Evolutionary conservation across 2,113 vertebrate species (phyloP), one percentile per base, ranked within the genome.

Genomic region (Callorhinus ursinus): DNA sequence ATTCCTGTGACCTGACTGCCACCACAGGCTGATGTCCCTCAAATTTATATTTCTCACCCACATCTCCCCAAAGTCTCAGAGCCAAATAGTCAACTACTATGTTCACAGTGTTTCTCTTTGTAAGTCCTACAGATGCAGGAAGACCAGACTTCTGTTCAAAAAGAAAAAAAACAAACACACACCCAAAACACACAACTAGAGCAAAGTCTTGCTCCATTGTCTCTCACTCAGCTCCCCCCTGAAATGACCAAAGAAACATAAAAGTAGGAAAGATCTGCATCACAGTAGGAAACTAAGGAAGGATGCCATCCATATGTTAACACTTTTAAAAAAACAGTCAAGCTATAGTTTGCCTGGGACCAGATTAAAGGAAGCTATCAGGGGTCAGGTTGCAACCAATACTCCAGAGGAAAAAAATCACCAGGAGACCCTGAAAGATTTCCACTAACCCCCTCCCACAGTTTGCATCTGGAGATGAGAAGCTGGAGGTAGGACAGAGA

Each of bases 171-270:
- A 42, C 4, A 36, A 74, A 42, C 36, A 65, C 81, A 15, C 26
- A 76, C 5, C 36, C 36, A 7, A 83, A 76, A 53, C 67, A 88
- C 28, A 61, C 33, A 71, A 55, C 42, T 57, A 4, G 18, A 96
- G 18, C 39, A 93, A 93, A 90, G 42, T 8, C 36, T 94, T 24
- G 74, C 42, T 82, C 59, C 2, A 2, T 81, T 1, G 7, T 63
- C n/a, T 95, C 4, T 53, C 14, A 42, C 4, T 53, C 14, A 42
- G 15, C 22, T 83, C 14, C 10, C 22, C 53, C 36, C 53, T 28
- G 19, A 93, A 96, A 88, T 76, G 80, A 92, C n/a, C 71, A 90
- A 80, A 92, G 77, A 85, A 33, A 92, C 51, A 63, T 42, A 71
- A 49, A 90, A 83, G 36, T 55, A 77, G 59, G 33, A 77, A 93